Conservation (phyloP, 2,888 invertebrate genomes). For the Conus canariensis region DNA sequence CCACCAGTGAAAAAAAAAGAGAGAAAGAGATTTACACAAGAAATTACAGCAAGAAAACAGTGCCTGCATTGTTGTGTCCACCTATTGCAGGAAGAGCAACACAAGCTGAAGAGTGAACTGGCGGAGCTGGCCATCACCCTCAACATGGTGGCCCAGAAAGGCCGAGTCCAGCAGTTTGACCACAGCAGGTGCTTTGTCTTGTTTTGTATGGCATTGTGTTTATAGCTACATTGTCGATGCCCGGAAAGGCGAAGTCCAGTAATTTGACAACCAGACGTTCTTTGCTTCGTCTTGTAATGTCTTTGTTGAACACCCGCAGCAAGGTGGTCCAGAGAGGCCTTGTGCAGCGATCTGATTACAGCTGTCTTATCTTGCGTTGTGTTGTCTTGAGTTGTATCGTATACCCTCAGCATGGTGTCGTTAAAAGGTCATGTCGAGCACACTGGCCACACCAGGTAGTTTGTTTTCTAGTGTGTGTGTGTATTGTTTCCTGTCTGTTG, state of each 20-base stretch:
- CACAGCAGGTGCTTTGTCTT: slow-evolving; percentile 55
- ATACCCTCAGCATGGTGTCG: neutral
- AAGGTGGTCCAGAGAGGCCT: too few relatives aligned
- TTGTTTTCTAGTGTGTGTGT: too few relatives aligned
- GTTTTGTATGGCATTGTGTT: neutral
- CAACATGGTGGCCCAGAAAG: slow-evolving; percentile 77
- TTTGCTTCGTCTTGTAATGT: neutral
- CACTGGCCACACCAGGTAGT: too few relatives aligned
- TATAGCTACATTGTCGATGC: too few relatives aligned
- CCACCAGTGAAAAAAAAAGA: too few relatives aligned
- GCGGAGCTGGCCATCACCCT: slow-evolving; percentile 74
- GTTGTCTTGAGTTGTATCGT: neutral
- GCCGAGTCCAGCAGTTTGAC: slow-evolving; percentile 63
- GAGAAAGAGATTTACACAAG: too few relatives aligned
- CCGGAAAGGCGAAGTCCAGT: neutral
- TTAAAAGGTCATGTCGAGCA: neutral
- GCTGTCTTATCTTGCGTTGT: neutral
- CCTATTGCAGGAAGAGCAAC: slow-evolving; percentile 71
- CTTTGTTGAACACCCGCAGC: neutral
- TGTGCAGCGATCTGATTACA: too few relatives aligned
- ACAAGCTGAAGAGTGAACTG: slow-evolving; percentile 72
- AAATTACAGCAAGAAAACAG: too few relatives aligned
- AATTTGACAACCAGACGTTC: too few relatives aligned
- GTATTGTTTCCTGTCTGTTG: too few relatives aligned
- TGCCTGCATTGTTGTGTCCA: too few relatives aligned